Base-by-base conservation (phyloP, 92 coral and sea anemone genomes). In the Ricordea florida region DNA sequence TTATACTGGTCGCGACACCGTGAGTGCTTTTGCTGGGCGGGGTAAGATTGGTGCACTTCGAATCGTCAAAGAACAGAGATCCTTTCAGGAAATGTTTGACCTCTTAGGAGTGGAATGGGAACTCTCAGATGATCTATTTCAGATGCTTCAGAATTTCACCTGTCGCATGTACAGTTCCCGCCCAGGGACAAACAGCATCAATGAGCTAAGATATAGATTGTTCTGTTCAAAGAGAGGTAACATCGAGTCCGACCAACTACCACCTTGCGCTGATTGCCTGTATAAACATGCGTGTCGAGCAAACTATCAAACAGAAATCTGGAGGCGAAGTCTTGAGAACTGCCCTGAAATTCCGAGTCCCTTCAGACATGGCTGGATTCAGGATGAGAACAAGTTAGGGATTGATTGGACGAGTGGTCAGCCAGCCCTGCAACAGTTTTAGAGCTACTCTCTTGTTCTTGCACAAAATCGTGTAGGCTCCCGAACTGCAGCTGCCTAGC, bases 331-430 rank as follows among this genome's bases (percentile, higher is more conserved):
- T 28, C 78, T 72, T 15, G 42, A 81, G 17, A 47, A 33, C 70
- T 13, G 43, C 25, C 87, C 35, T 28, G 59, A 62, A 27, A 42
- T 65, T 6, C 82, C 87, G 13, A 47, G 14, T 13, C 82, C 87
- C 38, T 14, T 74, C 14, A 49, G 78, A 6, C 52, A 31, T 74
- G 92, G 81, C 36, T 74, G 87, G 80, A 22, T 5, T 34, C 43
- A 46, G 13, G 76, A 74, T 22, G 85, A 69, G 50, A 75, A 69
- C 33, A 45, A 43, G 55, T 56, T 78, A 8, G 76, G 27, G 14
- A 63, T 82, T 45, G 78, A 86, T 48, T 86, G 80, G 87, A 56
- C 66, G 82, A 65, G 60, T 14, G 81, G 76, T 31, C 51, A 82
- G 15, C 87, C 82, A 40, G 76, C 76, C 76, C 64, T 33, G 38